These are phyloP conservation scores for Spea hammondii DNA, from an alignment of 2,797 vertebrate species.

Conservation along the genomic window DNA sequence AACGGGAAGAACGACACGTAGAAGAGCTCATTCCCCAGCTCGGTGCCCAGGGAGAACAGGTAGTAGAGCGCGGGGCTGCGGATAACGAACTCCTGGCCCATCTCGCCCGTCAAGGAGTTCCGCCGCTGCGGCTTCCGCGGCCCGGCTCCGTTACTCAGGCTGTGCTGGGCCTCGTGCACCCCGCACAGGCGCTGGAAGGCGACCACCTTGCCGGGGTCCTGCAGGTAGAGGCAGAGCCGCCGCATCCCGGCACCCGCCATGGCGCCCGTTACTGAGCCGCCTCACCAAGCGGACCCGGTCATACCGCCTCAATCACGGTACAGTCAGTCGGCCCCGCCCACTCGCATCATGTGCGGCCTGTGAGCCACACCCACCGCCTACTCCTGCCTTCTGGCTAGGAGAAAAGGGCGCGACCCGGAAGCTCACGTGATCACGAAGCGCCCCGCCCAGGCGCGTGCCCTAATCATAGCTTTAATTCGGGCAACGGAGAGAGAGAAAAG, in stretches of 20 bases:
- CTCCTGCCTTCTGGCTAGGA: not conserved
- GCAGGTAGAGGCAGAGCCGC: constrained; percentile 65
- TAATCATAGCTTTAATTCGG: too few relatives aligned
- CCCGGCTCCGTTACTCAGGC: constrained; percentile 53
- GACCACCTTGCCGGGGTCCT: constrained; percentile 85
- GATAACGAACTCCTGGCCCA: constrained; percentile 78
- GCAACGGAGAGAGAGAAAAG: too few relatives aligned
- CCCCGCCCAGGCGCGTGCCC: too few relatives aligned
- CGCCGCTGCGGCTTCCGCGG: constrained; percentile 66
- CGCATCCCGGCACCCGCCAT: not conserved
- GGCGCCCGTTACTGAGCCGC: not conserved
- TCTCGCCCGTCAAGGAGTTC: constrained; percentile 87
- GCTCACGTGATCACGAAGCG: too few relatives aligned
- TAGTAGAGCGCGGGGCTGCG: constrained; percentile 81
- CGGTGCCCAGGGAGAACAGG: constrained; percentile 88
- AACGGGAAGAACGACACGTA: constrained; percentile 94
- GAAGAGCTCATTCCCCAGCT: constrained; percentile 94
- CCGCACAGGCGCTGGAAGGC: constrained; percentile 86
- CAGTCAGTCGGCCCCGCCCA: not conserved
- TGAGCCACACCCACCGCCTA: not conserved
- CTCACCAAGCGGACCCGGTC: not conserved
- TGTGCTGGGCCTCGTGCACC: constrained; percentile 67
- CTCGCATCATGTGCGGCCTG: not conserved
- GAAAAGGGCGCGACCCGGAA: too few relatives aligned
- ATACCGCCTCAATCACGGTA: not conserved